A percentile compares a stretch with the other conserved stretches of the same genome.
Conservation (phyloP, 1,140 invertebrate genomes). For the Tribolium madens region DNA sequence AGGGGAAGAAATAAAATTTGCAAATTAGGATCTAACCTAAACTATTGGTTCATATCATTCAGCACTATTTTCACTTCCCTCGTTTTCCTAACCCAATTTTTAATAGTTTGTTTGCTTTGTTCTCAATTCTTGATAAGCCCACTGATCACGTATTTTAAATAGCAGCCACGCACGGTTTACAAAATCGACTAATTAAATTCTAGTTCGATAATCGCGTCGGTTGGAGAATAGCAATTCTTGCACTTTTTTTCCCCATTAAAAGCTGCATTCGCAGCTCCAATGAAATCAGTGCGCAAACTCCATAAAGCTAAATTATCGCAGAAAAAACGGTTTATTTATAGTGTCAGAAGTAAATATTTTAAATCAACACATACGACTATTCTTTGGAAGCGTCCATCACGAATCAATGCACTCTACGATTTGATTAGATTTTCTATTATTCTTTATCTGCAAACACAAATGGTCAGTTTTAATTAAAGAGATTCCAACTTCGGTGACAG, state of each 20-base stretch:
- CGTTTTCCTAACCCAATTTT: not conserved
- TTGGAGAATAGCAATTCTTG: not conserved
- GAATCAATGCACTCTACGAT: not conserved
- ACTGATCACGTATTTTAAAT: not conserved
- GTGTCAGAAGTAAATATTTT: constrained; percentile 9
- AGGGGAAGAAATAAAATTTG: too few species aligned
- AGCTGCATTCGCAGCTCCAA: not conserved
- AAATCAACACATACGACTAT: constrained; percentile 2
- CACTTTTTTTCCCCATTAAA: not conserved
- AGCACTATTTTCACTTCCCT: too few species aligned
- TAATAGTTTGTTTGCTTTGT: not conserved
- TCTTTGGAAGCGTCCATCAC: too few species aligned
- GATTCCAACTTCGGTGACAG: not conserved
- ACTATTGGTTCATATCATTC: too few species aligned
- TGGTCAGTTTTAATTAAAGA: constrained; percentile 22
- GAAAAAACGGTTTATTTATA: not conserved
- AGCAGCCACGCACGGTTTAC: not conserved
- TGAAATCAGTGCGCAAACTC: not conserved
- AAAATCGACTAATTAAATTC: not conserved
- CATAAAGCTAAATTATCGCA: not conserved
- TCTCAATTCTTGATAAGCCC: not conserved
- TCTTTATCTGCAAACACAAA: constrained; percentile 11
- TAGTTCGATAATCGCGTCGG: not conserved
- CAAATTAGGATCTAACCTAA: too few species aligned
- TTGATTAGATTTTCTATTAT: constrained; percentile 34